Base-by-base conservation (phyloP, 2,888 invertebrate genomes). In the Miltochrista miniata region DNA sequence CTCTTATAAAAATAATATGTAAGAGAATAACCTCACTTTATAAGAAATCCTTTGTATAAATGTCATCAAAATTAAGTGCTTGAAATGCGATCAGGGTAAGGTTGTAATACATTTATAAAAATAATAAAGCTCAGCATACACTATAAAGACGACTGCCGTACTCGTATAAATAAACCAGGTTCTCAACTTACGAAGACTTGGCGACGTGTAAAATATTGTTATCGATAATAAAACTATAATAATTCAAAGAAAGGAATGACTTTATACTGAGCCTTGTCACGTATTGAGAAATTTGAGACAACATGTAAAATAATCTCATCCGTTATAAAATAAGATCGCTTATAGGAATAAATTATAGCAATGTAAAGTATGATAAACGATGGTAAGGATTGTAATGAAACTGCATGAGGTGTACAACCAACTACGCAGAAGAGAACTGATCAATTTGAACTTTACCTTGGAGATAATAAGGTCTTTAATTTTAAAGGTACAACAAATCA, bases 331-430 rank as follows among this genome's bases (percentile, higher is more conserved):
- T 79, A 84, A 85, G 81, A 83, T 81, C 77, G 75, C 65, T 69
- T 81, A 80, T 82, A 81, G 81, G 85, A 90, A 91, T 91, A 90
- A 90, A 87, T 90, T 90, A 90, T 85, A 74, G 84, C 85, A 85
- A 84, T 88, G 87, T 89, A 86, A 89, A 89, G 82, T 89, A 89
- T 91, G 90, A 91, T 90, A 86, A 90, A 91, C 81, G 89, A 88
- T 87, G 64, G 83, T 87, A 81, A 81, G 81, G 78, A 81, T 85
- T 79, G 83, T 89, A 90, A 90, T 89, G 87, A 83, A 87, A 85
- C 83, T 79, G 80, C 80, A 79, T 82, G 83, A 79, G 80, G 75
- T 73, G 73, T 82, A 87, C 83, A 83, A 70, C 72, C 68, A 67
- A 72, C 69, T 69, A 70, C 69, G 49, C 58, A 79, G 72, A 78